Conservation (phyloP, 2,888 invertebrate genomes). For the Cenopis cana region DNA sequence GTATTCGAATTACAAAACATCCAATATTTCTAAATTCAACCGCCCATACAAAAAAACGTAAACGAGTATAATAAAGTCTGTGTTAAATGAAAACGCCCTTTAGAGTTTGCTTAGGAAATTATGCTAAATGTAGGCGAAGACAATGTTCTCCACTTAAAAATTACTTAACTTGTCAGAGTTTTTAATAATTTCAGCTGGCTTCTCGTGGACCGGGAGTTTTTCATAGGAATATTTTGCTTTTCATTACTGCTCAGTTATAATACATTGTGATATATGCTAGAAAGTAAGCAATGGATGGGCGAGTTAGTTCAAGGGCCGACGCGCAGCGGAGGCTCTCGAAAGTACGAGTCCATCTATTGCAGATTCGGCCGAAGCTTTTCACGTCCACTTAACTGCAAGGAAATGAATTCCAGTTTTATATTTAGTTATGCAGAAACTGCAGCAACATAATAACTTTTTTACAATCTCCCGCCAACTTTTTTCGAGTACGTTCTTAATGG, state of each 20-base stretch:
- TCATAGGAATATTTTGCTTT: neutral
- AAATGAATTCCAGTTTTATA: too few relatives aligned
- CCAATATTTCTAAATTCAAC: neutral
- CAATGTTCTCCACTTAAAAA: slow-evolving; percentile 39
- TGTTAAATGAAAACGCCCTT: slow-evolving; percentile 24
- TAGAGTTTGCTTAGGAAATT: slow-evolving; percentile 16
- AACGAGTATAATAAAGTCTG: slow-evolving; percentile 24
- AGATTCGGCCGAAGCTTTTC: too few relatives aligned
- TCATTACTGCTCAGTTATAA: neutral
- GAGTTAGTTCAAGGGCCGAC: too few relatives aligned
- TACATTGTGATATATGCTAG: too few relatives aligned
- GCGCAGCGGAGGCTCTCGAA: too few relatives aligned
- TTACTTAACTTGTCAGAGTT: slow-evolving; percentile 27
- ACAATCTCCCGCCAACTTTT: too few relatives aligned
- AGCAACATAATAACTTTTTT: too few relatives aligned
- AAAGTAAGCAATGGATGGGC: too few relatives aligned
- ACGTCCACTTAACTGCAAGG: too few relatives aligned
- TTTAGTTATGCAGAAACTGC: too few relatives aligned
- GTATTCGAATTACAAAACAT: slow-evolving; percentile 2
- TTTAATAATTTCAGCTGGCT: slow-evolving; percentile 21
- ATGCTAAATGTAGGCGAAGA: slow-evolving; percentile 29
- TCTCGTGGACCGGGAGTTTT: neutral
- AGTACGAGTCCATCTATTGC: too few relatives aligned
- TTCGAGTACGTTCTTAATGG: too few relatives aligned
- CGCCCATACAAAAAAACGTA: neutral